Evolutionary conservation across 1,140 invertebrate genomes (phyloP).

Genomic region (Cotesia typhae): DNA sequence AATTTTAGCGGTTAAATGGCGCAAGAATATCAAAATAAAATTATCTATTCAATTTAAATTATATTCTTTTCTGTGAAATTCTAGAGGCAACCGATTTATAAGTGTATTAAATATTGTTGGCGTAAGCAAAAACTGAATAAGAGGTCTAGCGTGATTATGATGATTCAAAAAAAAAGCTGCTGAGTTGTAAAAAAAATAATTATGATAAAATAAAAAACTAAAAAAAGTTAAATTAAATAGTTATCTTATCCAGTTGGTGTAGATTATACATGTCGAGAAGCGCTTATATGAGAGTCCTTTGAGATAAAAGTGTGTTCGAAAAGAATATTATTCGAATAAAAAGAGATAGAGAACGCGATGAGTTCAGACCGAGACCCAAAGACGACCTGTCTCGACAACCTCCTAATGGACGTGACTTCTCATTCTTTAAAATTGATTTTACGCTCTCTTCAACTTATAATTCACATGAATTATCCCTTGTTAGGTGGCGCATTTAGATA

Average conservation of each 20-base stretch:
- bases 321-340: background rate
- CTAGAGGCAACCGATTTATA: too few species aligned
- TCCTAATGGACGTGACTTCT: slow-evolving; percentile 20
- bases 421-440: slow-evolving; percentile 20
- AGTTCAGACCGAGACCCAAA: background rate
- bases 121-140: too few species aligned
- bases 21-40: too few species aligned
- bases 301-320: slow-evolving; percentile 16
- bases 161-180: too few species aligned
- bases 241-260: slow-evolving; percentile 31
- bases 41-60: too few species aligned
- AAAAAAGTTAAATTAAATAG: too few species aligned
- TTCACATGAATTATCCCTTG: slow-evolving; percentile 10
- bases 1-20: too few species aligned
- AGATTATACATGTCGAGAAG: slow-evolving; percentile 10
- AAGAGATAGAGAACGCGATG: background rate
- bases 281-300: slow-evolving; percentile 17
- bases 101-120: too few species aligned
- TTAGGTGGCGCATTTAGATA: slow-evolving; percentile 13
- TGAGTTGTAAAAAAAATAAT: too few species aligned
- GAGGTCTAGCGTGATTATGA: too few species aligned
- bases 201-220: too few species aligned
- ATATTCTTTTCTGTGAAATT: too few species aligned
- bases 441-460: slow-evolving; percentile 13
- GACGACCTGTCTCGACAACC: background rate